Percentiles rank a stretch among this genome's conserved stretches.
Conservation (phyloP, 2,113 vertebrate species). For the Dicerorhinus sumatrensis region DNA sequence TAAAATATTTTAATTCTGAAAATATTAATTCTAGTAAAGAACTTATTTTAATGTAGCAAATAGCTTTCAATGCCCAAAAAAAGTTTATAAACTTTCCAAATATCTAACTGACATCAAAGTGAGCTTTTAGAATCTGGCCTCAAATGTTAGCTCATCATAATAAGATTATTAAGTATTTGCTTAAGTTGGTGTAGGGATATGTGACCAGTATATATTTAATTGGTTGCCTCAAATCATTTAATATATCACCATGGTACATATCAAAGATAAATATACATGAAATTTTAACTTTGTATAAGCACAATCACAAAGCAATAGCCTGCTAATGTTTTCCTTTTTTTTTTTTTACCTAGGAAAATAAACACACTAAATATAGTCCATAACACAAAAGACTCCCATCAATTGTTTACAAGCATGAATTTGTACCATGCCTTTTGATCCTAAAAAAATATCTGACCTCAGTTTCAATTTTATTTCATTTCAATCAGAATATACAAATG, state of each 20-base stretch:
- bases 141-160: not conserved
- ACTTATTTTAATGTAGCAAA: conserved; percentile 14
- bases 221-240: not conserved
- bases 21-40: not conserved
- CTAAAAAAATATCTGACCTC: conserved; percentile 43
- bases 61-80: not conserved
- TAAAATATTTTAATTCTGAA: conserved; percentile 1
- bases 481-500: not conserved
- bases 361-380: not conserved
- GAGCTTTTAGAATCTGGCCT: not conserved
- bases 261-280: conserved; percentile 3
- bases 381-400: not conserved
- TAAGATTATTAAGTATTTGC: not conserved
- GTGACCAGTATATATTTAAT: not conserved
- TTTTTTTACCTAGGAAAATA: not conserved
- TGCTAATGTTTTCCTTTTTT: not conserved
- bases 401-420: not conserved
- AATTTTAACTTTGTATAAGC: conserved; percentile 2
- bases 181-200: not conserved
- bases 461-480: conserved; percentile 28
- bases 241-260: not conserved
- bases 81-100: conserved; percentile 9
- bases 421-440: not conserved
- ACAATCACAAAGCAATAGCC: not conserved
- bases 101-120: not conserved